Evolutionary conservation across 2,797 vertebrate species (phyloP), one percentile per base, ranked within the genome.

Genomic region (Neosalanx taihuensis): DNA sequence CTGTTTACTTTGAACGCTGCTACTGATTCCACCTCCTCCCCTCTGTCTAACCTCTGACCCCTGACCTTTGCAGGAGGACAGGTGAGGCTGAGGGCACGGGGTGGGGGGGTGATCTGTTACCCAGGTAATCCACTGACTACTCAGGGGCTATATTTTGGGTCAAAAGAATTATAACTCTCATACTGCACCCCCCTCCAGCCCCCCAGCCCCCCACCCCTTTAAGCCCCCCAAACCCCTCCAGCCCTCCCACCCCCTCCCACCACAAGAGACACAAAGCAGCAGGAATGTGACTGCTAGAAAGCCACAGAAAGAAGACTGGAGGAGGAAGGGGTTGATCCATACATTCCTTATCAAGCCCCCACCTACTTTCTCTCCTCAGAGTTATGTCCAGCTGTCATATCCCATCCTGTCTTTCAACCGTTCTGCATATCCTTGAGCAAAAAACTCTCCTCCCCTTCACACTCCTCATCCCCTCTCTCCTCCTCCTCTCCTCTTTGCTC

Each of bases 281-380:
- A 75, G 81, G 83, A 84, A 81, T 83, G 83, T 72, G 49, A 71
- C 72, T 76, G 75, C 75, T 75, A 76, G 77, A 82, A 79, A 74
- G 64, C 72, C 59, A 53, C 46, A 29, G 31, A 49, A 64, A 31
- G 20, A 15, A 51, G 72, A 67, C 29, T 29, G 13, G 41, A 58
- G 72, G 65, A 41, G 37, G 59, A 62, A 51, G 71, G 30, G 49
- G 46, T 49, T 20, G 41, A 51, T 56, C 66, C 49, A 69, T n/a
- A 58, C 66, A 74, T 56, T 63, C 66, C 31, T 56, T 12, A 41
- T 29, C 46, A 35, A 30, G 58, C 53, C 31, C 67, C 31, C 67
- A n/a, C 13, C 18, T 17, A 56, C 26, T 12, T 51, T 18, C 68
- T 67, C 70, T 69, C 69, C 7, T 69, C 67, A 61, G n/a, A 41